phyloP scores from a whole-genome alignment of 92 coral and sea anemone species.

The Hydrozoanthus gracilis region DNA sequence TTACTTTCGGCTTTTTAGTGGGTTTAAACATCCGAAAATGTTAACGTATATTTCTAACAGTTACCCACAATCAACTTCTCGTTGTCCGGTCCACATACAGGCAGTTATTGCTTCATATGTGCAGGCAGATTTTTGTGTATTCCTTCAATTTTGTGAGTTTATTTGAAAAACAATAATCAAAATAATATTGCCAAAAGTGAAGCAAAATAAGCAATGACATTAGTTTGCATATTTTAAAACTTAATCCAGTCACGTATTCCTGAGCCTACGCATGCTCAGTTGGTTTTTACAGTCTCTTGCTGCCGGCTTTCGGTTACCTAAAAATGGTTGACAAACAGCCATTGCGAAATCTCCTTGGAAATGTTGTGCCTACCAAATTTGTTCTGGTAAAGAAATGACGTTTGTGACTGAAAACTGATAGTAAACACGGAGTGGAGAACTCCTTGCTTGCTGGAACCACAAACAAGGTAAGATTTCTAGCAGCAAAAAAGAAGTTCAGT shows the following conservation, averaged over 20 bases:
- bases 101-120: not conserved
- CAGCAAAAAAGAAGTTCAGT: not conserved
- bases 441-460: not conserved
- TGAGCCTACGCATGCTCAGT: conserved; percentile 31
- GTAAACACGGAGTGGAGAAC: not conserved
- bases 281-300: not conserved
- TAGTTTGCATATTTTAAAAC: conserved; percentile 38
- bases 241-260: conserved; percentile 24
- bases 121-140: conserved; percentile 14
- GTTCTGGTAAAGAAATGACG: not conserved
- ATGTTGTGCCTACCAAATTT: not conserved
- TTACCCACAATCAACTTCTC: not conserved
- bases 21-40: conserved; percentile 6
- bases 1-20: conserved; percentile 4
- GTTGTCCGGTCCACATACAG: not conserved
- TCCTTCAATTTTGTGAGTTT: conserved; percentile 5
- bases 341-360: conserved; percentile 16
- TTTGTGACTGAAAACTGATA: not conserved
- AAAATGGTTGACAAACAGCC: conserved; percentile 33
- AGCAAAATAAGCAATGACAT: conserved; percentile 12
- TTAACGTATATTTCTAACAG: not conserved
- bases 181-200: conserved; percentile 21
- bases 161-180: conserved; percentile 35
- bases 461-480: conserved; percentile 13
- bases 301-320: conserved; percentile 13